phyloP scores from a whole-genome alignment of 2,797 vertebrate species.

The Perdix hodgsoniae region DNA sequence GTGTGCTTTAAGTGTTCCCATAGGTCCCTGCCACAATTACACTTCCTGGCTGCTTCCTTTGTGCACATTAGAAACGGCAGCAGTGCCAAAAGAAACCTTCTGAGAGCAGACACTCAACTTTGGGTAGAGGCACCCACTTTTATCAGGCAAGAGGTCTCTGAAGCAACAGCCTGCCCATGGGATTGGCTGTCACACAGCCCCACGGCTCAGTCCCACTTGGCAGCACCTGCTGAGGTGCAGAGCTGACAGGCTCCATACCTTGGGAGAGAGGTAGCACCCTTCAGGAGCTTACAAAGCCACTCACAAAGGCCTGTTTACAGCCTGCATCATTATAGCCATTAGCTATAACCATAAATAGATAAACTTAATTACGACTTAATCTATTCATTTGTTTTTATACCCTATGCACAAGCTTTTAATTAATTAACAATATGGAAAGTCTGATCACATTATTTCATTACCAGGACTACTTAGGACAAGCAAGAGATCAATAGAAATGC shows the following conservation, averaged over 20 bases:
- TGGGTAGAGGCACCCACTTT: neutral
- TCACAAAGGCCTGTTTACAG: neutral
- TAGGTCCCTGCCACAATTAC: neutral
- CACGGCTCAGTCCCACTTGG: neutral
- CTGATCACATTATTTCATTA: slow-evolving; percentile 5
- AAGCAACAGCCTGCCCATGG: neutral
- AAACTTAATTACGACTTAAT: slow-evolving; percentile 24
- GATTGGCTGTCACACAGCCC: neutral
- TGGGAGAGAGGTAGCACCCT: neutral
- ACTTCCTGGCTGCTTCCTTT: neutral
- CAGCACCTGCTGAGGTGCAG: neutral
- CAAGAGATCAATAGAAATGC: neutral
- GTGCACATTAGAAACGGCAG: neutral
- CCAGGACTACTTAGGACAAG: neutral
- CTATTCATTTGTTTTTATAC: slow-evolving; percentile 11
- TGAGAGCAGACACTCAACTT: neutral
- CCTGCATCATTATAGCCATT: neutral
- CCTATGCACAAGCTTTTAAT: slow-evolving; percentile 10
- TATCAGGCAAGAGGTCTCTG: neutral
- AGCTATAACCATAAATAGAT: neutral
- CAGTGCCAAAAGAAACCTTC: neutral
- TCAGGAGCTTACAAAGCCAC: neutral
- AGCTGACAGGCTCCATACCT: neutral
- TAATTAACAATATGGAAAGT: slow-evolving; percentile 27
- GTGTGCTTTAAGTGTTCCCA: neutral